phyloP scores from a whole-genome alignment of 2,797 vertebrate genomes.

The Crenichthys baileyi region DNA sequence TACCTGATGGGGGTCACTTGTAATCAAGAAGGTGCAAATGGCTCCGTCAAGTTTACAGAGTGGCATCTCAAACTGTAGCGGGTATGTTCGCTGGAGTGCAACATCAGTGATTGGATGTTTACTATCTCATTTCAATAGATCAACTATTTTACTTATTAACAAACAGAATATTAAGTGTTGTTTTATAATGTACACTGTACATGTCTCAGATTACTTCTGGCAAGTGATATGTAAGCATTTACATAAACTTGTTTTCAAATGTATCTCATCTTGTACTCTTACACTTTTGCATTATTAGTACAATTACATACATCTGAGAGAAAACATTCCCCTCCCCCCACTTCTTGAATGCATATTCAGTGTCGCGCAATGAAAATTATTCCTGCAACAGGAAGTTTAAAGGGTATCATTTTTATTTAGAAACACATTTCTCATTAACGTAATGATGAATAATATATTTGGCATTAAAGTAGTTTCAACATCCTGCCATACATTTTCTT shows the following conservation, averaged over 20 bases:
- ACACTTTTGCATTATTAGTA: not conserved
- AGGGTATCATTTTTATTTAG: not conserved
- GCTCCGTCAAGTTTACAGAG: slow-evolving; percentile 2
- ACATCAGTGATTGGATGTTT: not conserved
- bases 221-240: not conserved
- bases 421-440: not conserved
- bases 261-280: not conserved
- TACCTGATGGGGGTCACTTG: not conserved
- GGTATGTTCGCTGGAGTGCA: not conserved
- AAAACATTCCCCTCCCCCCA: not conserved
- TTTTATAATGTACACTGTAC: not conserved
- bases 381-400: not conserved
- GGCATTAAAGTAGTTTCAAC: not conserved
- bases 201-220: not conserved
- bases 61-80: not conserved
- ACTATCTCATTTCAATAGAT: not conserved
- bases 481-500: not conserved
- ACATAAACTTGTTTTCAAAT: not conserved
- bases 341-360: not conserved
- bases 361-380: not conserved
- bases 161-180: not conserved
- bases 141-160: not conserved
- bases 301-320: not conserved
- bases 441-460: not conserved
- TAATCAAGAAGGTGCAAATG: not conserved